Base-by-base conservation (phyloP, 2,888 invertebrate species). In the Harpagoxenus sublaevis region DNA sequence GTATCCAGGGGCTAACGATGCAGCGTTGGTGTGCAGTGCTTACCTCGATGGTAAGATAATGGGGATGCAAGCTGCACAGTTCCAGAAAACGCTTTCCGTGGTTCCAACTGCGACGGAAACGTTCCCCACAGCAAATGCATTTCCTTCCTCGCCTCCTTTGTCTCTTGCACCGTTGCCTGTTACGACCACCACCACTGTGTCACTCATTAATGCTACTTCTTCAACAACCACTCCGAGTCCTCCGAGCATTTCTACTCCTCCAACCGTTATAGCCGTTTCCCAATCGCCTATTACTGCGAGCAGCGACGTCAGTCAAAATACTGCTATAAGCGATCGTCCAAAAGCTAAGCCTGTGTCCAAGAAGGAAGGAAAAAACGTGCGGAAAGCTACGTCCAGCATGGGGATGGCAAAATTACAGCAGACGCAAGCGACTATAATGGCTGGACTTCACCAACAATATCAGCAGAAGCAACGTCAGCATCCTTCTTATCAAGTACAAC, bases 261-360 rank as follows among this genome's bases (percentile, higher is more conserved):
- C 91, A 39, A 83, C 91, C 9, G 90, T 91, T 55, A 91, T 92
- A 86, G 86, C 91, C 28, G 87, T 94, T 79, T 94, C 95, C 35
- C 94, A 95, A 42, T 68, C 77, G 86, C 94, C 95, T 90, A 95
- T 96, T 81, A 95, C 95, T 60, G 95, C 96, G 28, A 96, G 96
- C 90, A 95, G 96, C 63, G 96, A 96, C 92, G 96, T 96, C 83
- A 96, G 96, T 92, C 96, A 97, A 95, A 97, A 96, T 93, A 97
- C 97, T 84, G 97, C 97, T 88, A 97, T 98, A 92, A 97, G 97
- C 95, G 98, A 98, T 95, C 96, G 98, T 92, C 97, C 98, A 84
- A 98, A 98, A 95, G 98, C 97, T 65, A 98, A 98, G 95, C 97
- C 97, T 62, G 97, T 97, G 75, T 97, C 97, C 74, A 97, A 98